Conservation (phyloP, 2,797 vertebrate species). For the Australoheros facetus region DNA sequence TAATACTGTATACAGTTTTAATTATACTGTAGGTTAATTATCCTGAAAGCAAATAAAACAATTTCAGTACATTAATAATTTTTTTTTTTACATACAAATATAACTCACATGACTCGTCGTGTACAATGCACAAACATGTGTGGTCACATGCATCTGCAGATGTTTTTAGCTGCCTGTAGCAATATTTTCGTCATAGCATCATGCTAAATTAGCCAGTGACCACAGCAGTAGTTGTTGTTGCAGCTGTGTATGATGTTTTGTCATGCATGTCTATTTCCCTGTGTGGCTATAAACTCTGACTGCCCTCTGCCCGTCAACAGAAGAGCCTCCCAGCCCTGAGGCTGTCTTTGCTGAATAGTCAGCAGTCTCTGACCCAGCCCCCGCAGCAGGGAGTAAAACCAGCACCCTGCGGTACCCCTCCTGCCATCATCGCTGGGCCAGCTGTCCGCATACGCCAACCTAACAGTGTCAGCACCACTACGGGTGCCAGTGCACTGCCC, state of each 20-base stretch:
- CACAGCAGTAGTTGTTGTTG: conserved; percentile 13
- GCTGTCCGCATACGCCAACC: conserved; percentile 83
- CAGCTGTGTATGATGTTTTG: conserved; percentile 19
- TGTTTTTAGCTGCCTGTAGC: neutral
- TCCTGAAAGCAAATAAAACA: neutral
- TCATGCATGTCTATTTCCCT: conserved; percentile 27
- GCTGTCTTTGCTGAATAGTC: conserved; percentile 87
- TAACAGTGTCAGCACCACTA: conserved; percentile 81
- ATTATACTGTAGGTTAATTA: neutral
- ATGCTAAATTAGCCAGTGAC: conserved; percentile 14
- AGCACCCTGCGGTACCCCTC: conserved; percentile 60
- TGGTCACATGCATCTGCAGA: neutral
- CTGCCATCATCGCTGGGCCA: conserved; percentile 75
- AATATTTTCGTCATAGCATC: neutral
- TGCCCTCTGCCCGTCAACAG: conserved; percentile 73
- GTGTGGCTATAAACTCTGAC: conserved; percentile 44
- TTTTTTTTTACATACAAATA: neutral
- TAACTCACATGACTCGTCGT: neutral
- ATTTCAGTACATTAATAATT: neutral
- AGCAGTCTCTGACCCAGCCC: conserved; percentile 83
- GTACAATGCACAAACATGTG: neutral
- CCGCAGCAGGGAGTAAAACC: conserved; percentile 82
- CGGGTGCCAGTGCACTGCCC: conserved; percentile 74
- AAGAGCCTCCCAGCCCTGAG: conserved; percentile 90
- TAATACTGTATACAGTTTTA: neutral